Percentiles rank a stretch among this genome's conserved stretches.
phyloP scores from a whole-genome alignment of 2,888 invertebrate species.

The Leucoptera coffeella region DNA sequence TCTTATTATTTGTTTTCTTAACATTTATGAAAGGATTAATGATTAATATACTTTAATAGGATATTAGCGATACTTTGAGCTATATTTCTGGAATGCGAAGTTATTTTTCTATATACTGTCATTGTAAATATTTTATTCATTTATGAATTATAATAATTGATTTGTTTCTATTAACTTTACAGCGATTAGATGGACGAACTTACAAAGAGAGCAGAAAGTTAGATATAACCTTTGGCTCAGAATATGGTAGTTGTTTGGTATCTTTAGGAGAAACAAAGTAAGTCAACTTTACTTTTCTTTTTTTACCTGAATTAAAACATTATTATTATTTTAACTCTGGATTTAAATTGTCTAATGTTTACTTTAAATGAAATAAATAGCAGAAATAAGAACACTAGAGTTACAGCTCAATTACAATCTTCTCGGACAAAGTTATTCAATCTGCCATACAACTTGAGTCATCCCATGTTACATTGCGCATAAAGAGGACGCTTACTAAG shows the following conservation, averaged over 20 bases:
- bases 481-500: no score
- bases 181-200: constrained; percentile 76
- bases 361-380: no score
- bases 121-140: background rate
- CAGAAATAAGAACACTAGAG: background rate
- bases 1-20: background rate
- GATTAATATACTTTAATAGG: background rate
- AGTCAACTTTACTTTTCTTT: constrained; percentile 7
- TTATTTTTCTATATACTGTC: background rate
- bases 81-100: background rate
- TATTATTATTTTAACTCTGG: background rate
- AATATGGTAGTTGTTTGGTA: constrained; percentile 76
- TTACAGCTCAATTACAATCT: no score
- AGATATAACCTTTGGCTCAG: constrained; percentile 70
- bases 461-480: no score
- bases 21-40: background rate
- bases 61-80: background rate
- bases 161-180: constrained; percentile 12
- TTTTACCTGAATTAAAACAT: background rate
- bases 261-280: constrained; percentile 75
- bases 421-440: no score
- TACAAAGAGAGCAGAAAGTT: constrained; percentile 67
- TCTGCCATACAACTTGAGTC: no score
- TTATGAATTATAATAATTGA: constrained; percentile 1
- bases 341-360: background rate